These are phyloP conservation scores for Frieseomelitta varia DNA, from an alignment of 1,140 invertebrate species.

Conservation along the genomic window DNA sequence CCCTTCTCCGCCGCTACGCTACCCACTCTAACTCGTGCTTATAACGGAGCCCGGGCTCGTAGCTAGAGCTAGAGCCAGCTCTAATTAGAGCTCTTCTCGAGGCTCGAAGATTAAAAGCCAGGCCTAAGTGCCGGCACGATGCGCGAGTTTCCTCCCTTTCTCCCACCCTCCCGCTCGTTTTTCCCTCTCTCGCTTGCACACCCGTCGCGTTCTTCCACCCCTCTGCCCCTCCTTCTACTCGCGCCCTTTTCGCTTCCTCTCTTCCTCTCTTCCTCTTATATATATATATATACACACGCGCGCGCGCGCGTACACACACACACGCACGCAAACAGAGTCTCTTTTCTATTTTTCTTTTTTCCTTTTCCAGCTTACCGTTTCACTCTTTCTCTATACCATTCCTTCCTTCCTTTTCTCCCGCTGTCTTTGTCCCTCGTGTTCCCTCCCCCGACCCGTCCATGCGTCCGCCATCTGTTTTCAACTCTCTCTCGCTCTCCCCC, in stretches of 20 bases:
- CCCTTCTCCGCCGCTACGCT: constrained; percentile 40
- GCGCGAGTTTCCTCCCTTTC: constrained; percentile 59
- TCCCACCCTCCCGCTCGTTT: constrained; percentile 33
- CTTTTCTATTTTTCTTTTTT: background rate
- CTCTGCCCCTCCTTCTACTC: background rate
- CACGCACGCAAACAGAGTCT: too few species aligned
- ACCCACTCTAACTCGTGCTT: constrained; percentile 70
- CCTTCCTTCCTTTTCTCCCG: background rate
- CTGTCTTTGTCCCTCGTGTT: constrained; percentile 6
- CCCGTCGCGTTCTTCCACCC: constrained; percentile 17
- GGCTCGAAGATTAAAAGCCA: constrained; percentile 79
- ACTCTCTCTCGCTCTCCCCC: background rate
- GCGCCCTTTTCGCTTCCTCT: background rate
- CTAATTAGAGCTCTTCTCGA: constrained; percentile 79
- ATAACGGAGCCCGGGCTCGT: constrained; percentile 67
- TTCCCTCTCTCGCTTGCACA: constrained; percentile 30
- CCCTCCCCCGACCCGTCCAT: background rate
- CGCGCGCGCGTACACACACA: too few species aligned
- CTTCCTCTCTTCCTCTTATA: background rate
- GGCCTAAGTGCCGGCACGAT: constrained; percentile 75
- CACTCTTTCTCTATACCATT: background rate
- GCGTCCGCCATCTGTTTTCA: constrained; percentile 10
- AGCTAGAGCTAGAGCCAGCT: constrained; percentile 72
- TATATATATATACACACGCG: too few species aligned
- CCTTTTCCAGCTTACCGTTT: background rate